Evolutionary conservation across 2,888 invertebrate genomes (phyloP).

Genomic region (Callimorpha dominula): DNA sequence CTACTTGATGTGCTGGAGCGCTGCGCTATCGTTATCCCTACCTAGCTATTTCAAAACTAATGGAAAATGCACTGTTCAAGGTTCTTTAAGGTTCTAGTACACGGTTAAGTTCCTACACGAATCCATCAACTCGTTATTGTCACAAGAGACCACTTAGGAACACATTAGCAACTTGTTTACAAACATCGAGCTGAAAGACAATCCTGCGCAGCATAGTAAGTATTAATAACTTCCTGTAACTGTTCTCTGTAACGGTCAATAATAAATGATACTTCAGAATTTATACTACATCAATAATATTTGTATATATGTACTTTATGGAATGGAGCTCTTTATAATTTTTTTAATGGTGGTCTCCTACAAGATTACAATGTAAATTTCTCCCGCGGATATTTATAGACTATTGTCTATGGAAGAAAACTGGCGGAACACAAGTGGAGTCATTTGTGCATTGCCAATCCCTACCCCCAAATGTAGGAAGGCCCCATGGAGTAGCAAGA

Average conservation of each 20-base stretch:
- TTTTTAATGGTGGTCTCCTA: background rate
- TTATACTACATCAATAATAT: background rate
- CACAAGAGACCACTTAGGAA: constrained; percentile 6
- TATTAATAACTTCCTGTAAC: constrained; percentile 16
- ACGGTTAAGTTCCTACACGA: constrained; percentile 17
- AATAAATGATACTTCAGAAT: background rate
- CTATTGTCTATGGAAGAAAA: background rate
- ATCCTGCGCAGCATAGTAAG: constrained; percentile 1
- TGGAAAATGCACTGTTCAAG: background rate
- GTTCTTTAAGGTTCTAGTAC: background rate
- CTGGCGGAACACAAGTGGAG: too few species aligned
- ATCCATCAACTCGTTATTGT: background rate
- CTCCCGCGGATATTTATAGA: background rate
- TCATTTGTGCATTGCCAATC: background rate
- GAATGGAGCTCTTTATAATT: background rate
- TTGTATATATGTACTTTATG: background rate
- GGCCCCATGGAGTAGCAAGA: background rate
- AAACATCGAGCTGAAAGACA: constrained; percentile 10
- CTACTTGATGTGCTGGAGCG: background rate
- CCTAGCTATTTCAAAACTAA: background rate
- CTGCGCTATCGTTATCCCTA: background rate
- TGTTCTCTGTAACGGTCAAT: background rate
- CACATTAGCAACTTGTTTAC: constrained; percentile 8
- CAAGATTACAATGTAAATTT: background rate
- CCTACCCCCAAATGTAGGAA: background rate